Base-by-base conservation (phyloP, 2,888 invertebrate genomes). In the Lymantria dispar region DNA sequence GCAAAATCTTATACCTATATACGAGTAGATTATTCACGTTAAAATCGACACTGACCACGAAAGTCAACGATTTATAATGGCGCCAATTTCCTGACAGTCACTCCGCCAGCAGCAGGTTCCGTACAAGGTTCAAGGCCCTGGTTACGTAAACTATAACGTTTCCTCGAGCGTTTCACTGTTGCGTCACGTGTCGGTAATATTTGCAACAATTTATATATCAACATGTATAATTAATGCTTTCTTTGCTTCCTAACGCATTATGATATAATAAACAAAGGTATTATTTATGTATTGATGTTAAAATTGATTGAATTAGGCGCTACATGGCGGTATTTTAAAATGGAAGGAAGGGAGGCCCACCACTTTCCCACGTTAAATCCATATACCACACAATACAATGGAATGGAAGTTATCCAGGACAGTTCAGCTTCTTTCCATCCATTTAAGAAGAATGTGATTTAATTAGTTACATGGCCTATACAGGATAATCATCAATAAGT, bases 81-180 rank as follows among this genome's bases (percentile, higher is more conserved):
- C n/a, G 3, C 33, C 33, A 5, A 33, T 45, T 50, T 46, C 50
- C 49, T 50, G 13, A 29, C 45, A 37, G 29, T 30, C 33, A 41
- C 31, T 46, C 49, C 43, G 43, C 12, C 13, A 44, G 37, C 9
- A 22, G 11, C 44, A 45, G 64, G 64, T 68, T 68, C 68, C 66
- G 60, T 39, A 45, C 54, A 59, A 30, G 58, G 73, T 73, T 75
- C 76, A 76, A 76, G 76, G 76, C 73, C 68, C 71, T 62, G 46
- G 54, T 76, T 72, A 63, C 73, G 69, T 69, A 67, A 72, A 22
- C 45, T 47, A 30, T 10, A 61, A 15, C 46, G 14, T 49, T 64
- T 70, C 71, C 72, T 68, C 55, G 50, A 52, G 64, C 68, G 57
- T 75, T 74, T 73, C 66, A 57, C 70, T 67, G 30, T 74, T 74